phyloP scores from a whole-genome alignment of 1,140 invertebrate species.

The Drosophila arizonae region DNA sequence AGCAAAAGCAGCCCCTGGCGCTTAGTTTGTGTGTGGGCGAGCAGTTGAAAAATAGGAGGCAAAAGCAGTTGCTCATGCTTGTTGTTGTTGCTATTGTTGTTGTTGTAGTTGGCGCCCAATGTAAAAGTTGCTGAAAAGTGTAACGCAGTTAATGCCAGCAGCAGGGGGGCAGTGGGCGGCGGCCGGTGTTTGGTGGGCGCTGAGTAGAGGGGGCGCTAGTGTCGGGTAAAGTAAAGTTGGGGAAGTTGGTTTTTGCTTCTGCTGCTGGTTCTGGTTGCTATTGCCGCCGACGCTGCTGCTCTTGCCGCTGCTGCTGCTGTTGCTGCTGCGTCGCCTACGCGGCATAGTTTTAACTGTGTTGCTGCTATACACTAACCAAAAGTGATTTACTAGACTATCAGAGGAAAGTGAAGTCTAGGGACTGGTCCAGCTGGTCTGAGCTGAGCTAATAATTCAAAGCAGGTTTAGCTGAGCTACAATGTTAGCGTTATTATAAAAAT shows the following conservation, averaged over 20 bases:
- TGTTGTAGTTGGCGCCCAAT: slow-evolving; percentile 74
- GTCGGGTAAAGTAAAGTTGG: not conserved
- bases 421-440: not conserved
- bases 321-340: slow-evolving; percentile 64
- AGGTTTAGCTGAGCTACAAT: no score
- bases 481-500: no score
- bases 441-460: not conserved
- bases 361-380: slow-evolving; percentile 27
- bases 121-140: slow-evolving; percentile 79
- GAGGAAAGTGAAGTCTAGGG: not conserved
- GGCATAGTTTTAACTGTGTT: slow-evolving; percentile 71
- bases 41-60: slow-evolving; percentile 66
- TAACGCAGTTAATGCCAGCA: slow-evolving; percentile 65
- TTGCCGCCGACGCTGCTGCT: slow-evolving; percentile 1
- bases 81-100: slow-evolving; percentile 29
- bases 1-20: slow-evolving; percentile 34
- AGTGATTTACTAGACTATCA: not conserved
- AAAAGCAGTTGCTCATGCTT: slow-evolving; percentile 20
- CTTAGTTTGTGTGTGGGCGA: slow-evolving; percentile 33
- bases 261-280: slow-evolving; percentile 7
- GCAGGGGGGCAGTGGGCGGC: slow-evolving; percentile 12
- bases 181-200: not conserved
- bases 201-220: not conserved
- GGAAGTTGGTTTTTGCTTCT: not conserved
- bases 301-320: slow-evolving; percentile 19